phyloP scores from a whole-genome alignment of 2,113 vertebrate genomes.

The Microcebus griseorufus region DNA sequence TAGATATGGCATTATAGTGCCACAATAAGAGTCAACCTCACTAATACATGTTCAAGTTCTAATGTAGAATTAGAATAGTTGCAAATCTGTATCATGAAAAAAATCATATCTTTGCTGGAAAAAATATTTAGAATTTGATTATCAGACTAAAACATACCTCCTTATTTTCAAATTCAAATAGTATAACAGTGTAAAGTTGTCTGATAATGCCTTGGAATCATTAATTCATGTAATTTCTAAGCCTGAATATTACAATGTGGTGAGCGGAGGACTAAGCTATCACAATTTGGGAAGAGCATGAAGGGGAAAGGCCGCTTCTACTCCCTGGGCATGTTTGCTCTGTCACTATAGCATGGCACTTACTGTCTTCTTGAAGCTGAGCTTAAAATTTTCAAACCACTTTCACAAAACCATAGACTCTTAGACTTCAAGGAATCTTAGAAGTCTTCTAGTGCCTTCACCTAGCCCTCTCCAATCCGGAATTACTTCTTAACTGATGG shows the following conservation, averaged over 20 bases:
- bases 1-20: neutral
- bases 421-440: neutral
- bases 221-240: neutral
- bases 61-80: neutral
- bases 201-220: neutral
- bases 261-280: neutral
- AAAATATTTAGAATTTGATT: slow-evolving; percentile 27
- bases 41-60: neutral
- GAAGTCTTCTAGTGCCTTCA: neutral
- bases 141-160: neutral
- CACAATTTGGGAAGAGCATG: neutral
- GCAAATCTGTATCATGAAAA: neutral
- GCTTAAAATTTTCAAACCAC: neutral
- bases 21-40: neutral
- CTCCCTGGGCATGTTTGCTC: neutral
- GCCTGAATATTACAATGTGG: neutral
- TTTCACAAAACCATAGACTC: neutral
- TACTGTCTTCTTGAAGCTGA: neutral
- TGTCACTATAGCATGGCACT: neutral
- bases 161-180: slow-evolving; percentile 30
- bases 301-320: neutral
- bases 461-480: neutral
- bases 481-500: neutral
- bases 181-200: neutral
- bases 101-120: neutral